phyloP scores from a whole-genome alignment of 2,113 vertebrate genomes.

The Sprattus sprattus region DNA sequence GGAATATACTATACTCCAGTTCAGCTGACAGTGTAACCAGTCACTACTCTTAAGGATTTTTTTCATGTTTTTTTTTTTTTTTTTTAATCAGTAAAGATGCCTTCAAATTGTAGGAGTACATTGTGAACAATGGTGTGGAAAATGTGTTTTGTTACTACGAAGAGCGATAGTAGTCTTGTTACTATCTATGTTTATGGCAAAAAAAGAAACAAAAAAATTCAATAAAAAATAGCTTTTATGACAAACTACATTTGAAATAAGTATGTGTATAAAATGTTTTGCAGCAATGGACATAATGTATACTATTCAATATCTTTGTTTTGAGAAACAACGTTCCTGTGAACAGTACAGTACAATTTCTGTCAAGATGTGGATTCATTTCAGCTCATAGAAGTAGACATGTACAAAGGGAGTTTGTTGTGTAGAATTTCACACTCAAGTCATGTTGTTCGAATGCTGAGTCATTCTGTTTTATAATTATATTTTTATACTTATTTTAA shows the following conservation, averaged over 20 bases:
- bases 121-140: slow-evolving; percentile 77
- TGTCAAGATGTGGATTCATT: slow-evolving; percentile 76
- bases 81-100: slow-evolving; percentile 74
- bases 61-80: slow-evolving; percentile 55
- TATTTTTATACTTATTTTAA: slow-evolving; percentile 99
- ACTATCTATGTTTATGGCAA: slow-evolving; percentile 75
- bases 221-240: slow-evolving; percentile 59
- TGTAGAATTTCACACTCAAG: slow-evolving; percentile 73
- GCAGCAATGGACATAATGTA: slow-evolving; percentile 70
- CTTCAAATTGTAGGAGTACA: slow-evolving; percentile 75
- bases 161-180: slow-evolving; percentile 77
- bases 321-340: slow-evolving; percentile 71
- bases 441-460: slow-evolving; percentile 73
- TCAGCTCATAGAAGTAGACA: slow-evolving; percentile 74
- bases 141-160: slow-evolving; percentile 78
- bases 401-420: slow-evolving; percentile 73
- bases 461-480: slow-evolving; percentile 99
- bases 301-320: slow-evolving; percentile 74
- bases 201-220: slow-evolving; percentile 37
- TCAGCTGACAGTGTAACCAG: slow-evolving; percentile 37
- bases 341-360: slow-evolving; percentile 72
- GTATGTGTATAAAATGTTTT: slow-evolving; percentile 74
- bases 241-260: slow-evolving; percentile 67
- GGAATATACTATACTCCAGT: slow-evolving; percentile 26
- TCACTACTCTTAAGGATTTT: slow-evolving; percentile 18